A percentile compares a stretch with the other conserved stretches of the same genome.
Conservation (phyloP, 2,888 invertebrate species). For the Mimachlamys varia region DNA sequence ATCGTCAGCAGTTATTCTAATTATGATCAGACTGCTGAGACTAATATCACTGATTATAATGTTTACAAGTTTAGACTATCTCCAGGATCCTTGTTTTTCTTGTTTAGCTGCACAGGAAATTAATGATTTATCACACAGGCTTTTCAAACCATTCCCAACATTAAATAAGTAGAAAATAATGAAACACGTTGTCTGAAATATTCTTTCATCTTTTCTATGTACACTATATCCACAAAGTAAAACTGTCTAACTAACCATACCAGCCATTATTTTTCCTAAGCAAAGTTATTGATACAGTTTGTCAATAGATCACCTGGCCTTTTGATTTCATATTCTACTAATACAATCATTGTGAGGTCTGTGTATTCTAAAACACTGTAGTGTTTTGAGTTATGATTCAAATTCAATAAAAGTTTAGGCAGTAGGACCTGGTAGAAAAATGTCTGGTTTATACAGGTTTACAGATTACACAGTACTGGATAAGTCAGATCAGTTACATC, state of each 20-base stretch:
- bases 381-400: too few relatives aligned
- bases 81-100: background rate
- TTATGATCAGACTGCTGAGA: background rate
- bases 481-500: too few relatives aligned
- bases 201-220: background rate
- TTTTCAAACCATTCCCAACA: background rate
- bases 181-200: background rate
- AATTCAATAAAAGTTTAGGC: too few relatives aligned
- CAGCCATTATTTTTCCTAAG: background rate
- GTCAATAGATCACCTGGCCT: background rate
- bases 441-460: background rate
- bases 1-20: background rate
- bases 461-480: background rate
- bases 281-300: background rate
- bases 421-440: too few relatives aligned
- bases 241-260: background rate
- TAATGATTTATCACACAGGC: background rate
- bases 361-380: too few relatives aligned
- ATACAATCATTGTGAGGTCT: too few relatives aligned
- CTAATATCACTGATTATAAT: background rate
- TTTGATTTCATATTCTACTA: background rate
- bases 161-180: background rate
- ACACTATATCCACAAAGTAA: background rate
- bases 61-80: background rate
- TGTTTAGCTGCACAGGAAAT: constrained; percentile 7